phyloP scores from a whole-genome alignment of 2,888 invertebrate genomes.

The Tethea ocularis region DNA sequence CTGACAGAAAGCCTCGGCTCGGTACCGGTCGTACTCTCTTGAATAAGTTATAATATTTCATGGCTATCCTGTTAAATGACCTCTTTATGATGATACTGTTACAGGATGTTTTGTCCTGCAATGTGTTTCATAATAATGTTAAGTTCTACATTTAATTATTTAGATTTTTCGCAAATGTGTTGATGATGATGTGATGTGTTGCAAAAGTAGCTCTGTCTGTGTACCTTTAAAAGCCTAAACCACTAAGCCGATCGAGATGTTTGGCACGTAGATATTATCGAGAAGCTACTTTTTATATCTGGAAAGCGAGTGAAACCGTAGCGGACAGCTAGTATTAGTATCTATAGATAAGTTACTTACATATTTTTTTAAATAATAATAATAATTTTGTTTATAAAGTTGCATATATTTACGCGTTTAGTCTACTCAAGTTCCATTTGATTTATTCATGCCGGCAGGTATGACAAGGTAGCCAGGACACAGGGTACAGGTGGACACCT shows the following conservation, averaged over 20 bases:
- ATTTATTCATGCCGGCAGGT: constrained; percentile 52
- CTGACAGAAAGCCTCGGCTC: constrained; percentile 35
- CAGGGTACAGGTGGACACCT: constrained; percentile 45
- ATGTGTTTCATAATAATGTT: not conserved
- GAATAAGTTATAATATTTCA: constrained; percentile 44
- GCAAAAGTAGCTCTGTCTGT: too few species aligned
- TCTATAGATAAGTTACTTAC: too few species aligned
- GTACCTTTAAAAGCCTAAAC: too few species aligned
- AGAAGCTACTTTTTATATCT: too few species aligned
- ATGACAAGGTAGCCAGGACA: constrained; percentile 37
- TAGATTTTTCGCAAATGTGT: too few species aligned
- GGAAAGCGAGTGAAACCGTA: too few species aligned
- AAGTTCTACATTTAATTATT: too few species aligned
- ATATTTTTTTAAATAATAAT: not conserved
- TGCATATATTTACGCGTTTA: constrained; percentile 3
- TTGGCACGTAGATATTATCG: too few species aligned
- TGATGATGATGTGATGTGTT: too few species aligned
- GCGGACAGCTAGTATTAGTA: too few species aligned
- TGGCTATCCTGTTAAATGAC: constrained; percentile 27
- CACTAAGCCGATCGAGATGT: too few species aligned
- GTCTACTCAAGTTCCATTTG: constrained; percentile 33
- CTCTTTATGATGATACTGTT: constrained; percentile 15
- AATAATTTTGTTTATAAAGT: not conserved
- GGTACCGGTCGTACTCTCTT: constrained; percentile 30
- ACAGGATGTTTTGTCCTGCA: not conserved